Evolutionary conservation across 2,797 vertebrate genomes (phyloP).

Genomic region (Acanthurus lineatus): DNA sequence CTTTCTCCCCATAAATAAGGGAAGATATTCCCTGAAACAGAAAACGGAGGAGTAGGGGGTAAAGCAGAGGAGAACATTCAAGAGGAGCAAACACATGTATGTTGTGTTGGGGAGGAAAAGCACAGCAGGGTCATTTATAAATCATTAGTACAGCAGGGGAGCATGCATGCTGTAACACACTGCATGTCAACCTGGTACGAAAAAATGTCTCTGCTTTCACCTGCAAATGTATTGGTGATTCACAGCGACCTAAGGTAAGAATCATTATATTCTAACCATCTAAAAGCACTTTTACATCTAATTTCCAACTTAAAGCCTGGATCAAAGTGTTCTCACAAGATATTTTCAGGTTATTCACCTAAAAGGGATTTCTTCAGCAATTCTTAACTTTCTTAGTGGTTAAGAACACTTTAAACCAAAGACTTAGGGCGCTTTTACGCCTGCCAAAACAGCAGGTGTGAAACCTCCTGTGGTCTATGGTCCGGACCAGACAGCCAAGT

Average conservation of each 20-base stretch:
- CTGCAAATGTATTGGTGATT: not conserved
- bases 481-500: too few relatives aligned
- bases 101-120: not conserved
- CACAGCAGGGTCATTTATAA: not conserved
- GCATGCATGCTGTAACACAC: not conserved
- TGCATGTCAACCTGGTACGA: not conserved
- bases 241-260: not conserved
- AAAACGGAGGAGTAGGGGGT: not conserved
- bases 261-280: not conserved
- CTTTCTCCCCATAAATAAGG: constrained; percentile 55
- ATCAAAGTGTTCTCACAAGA: too few relatives aligned
- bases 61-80: not conserved
- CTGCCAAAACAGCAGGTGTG: too few relatives aligned
- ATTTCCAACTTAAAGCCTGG: not conserved
- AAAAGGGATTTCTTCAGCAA: too few relatives aligned
- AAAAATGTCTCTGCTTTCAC: not conserved
- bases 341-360: too few relatives aligned
- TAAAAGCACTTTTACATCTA: not conserved
- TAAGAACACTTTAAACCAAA: too few relatives aligned
- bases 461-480: too few relatives aligned
- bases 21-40: constrained; percentile 16
- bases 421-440: too few relatives aligned
- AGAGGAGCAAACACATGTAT: not conserved
- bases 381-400: too few relatives aligned
- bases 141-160: not conserved